Base-by-base conservation (phyloP, 2,888 invertebrate species). In the Hermodice carunculata region DNA sequence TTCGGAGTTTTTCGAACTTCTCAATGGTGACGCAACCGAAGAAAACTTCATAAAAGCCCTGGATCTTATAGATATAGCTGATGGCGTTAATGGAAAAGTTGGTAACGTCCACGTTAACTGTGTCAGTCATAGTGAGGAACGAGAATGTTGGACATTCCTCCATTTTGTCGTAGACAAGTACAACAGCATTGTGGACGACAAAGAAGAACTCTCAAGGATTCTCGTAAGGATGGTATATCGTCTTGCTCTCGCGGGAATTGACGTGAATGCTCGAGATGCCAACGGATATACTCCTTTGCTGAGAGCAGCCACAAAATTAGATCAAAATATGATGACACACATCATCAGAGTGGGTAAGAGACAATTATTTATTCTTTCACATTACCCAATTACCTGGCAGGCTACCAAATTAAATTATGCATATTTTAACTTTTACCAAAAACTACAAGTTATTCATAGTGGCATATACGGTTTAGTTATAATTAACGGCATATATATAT, bases 321-420 rank as follows among this genome's bases (percentile, higher is more conserved):
- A 78, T 42, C 74, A 78, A 57, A 53, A 52, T 11, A 63, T 78
- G 8, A 61, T 79, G 42, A 70, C 69, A 26, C 78, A 78, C 43
- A 48, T 79, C 48, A 65, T 78, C 17, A 64, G 74, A 28, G 40
- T 76, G 11, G 76, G 76, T 76, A 56, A 24, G 67, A n/a, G n/a
- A n/a, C n/a, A n/a, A n/a, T n/a, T n/a, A n/a, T n/a, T n/a, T n/a
- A n/a, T n/a, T n/a, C n/a, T n/a, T n/a, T n/a, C n/a, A n/a, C n/a
- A n/a, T n/a, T n/a, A n/a, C n/a, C n/a, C n/a, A n/a, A n/a, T n/a
- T n/a, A n/a, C n/a, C n/a, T n/a, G n/a, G n/a, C n/a, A n/a, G n/a
- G n/a, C n/a, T n/a, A n/a, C n/a, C n/a, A n/a, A n/a, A n/a, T n/a
- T n/a, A n/a, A n/a, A n/a, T n/a, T n/a, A n/a, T n/a, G n/a, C n/a